These are phyloP conservation scores for Chloromyia formosa DNA, from an alignment of 2,888 invertebrate genomes.

Conservation along the genomic window DNA sequence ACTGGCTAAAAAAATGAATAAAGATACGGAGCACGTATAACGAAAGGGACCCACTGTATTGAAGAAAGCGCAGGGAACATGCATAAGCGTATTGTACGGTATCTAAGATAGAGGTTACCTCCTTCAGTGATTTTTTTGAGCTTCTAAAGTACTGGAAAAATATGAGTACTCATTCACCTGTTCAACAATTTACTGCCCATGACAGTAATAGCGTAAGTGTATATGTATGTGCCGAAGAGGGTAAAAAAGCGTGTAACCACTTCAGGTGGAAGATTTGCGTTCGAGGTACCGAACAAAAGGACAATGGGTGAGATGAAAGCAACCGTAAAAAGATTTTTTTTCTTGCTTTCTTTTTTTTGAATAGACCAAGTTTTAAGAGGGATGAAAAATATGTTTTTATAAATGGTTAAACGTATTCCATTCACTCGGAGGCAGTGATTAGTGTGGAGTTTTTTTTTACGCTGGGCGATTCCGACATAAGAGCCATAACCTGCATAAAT, in stretches of 20 bases:
- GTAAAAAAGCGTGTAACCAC: conserved; percentile 34
- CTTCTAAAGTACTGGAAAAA: background rate
- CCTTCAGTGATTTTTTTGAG: background rate
- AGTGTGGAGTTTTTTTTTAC: conserved; percentile 8
- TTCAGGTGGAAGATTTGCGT: conserved; percentile 40
- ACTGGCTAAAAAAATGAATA: background rate
- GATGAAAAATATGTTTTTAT: conserved; percentile 39
- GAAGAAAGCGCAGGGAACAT: background rate
- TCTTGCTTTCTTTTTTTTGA: background rate
- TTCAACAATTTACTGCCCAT: conserved; percentile 34
- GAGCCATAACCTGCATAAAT: background rate
- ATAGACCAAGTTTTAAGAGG: conserved; percentile 20
- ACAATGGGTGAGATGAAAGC: conserved; percentile 34
- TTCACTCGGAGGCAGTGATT: conserved; percentile 29
- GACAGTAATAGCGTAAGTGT: background rate
- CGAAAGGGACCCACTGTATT: background rate
- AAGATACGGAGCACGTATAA: background rate
- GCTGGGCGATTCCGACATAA: background rate
- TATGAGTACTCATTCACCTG: conserved; percentile 36
- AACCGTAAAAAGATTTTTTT: conserved; percentile 24
- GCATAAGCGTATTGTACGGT: background rate
- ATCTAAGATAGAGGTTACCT: background rate
- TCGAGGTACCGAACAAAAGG: conserved; percentile 26
- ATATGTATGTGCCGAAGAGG: background rate
- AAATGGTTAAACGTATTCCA: conserved; percentile 33